These are phyloP conservation scores for Syrista parreyssii DNA, from an alignment of 2,888 invertebrate species.

Conservation along the genomic window DNA sequence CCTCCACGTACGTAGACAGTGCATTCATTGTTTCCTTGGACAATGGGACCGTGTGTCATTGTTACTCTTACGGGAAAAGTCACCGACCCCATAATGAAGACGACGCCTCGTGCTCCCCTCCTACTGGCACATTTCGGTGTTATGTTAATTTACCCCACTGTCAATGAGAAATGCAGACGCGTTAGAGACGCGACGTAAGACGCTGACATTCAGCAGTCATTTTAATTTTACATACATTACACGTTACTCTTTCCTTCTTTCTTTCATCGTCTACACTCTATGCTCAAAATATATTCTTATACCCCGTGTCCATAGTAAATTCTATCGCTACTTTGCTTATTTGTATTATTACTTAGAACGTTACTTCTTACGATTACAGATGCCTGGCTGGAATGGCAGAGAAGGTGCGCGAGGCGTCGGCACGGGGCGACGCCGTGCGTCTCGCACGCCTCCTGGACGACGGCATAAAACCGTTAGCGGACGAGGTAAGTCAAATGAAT, in stretches of 20 bases:
- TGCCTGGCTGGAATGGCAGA: conserved; percentile 64
- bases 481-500: conserved; percentile 54
- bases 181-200: background rate
- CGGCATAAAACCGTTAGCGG: conserved; percentile 60
- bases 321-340: background rate
- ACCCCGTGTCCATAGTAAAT: background rate
- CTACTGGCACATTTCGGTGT: conserved; percentile 16
- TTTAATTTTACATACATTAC: background rate
- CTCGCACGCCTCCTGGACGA: conserved; percentile 63
- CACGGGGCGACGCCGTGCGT: conserved; percentile 63
- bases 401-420: conserved; percentile 67
- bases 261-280: background rate
- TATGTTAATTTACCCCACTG: conserved; percentile 16
- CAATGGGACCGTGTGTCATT: conserved; percentile 52
- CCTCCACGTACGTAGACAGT: conserved; percentile 8
- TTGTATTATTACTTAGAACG: conserved; percentile 19
- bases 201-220: background rate
- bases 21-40: conserved; percentile 45
- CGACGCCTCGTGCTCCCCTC: background rate
- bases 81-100: conserved; percentile 31
- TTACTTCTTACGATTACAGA: conserved; percentile 32
- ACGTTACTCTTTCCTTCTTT: background rate
- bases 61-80: conserved; percentile 33
- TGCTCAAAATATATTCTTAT: background rate
- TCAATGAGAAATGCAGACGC: background rate